Base-by-base conservation (phyloP, 1,140 invertebrate genomes). In the Platyura marginata region DNA sequence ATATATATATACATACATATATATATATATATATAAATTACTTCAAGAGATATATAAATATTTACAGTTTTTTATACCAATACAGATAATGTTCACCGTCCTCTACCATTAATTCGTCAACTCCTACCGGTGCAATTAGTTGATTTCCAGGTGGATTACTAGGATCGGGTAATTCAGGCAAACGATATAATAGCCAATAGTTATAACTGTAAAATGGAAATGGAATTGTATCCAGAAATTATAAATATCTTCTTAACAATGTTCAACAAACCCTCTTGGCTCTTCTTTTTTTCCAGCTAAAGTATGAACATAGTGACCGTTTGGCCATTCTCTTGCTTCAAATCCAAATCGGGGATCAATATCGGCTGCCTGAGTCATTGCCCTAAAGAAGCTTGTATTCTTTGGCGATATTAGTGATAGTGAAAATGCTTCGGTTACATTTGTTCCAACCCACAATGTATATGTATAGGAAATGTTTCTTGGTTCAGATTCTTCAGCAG, bases 11-110 rank as follows among this genome's bases (percentile, higher is more conserved):
- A n/a, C n/a, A n/a, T n/a, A n/a, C n/a, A n/a, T n/a, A n/a, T n/a
- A n/a, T n/a, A n/a, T n/a, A n/a, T n/a, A n/a, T n/a, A n/a, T n/a
- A n/a, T n/a, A n/a, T n/a, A n/a, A n/a, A n/a, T n/a, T n/a, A n/a
- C n/a, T n/a, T n/a, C n/a, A n/a, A n/a, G n/a, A n/a, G n/a, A n/a
- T n/a, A n/a, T n/a, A n/a, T n/a, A n/a, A 34, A 4, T 11, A 18
- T 18, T 82, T 81, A 89, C 55, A 89, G 70, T 61, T 86, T 86
- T 64, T 88, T 88, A 62, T 86, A 90, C 85, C 85, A 90, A 63
- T 87, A 89, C 9, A 88, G 70, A 57, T 84, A 85, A 55, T 84
- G 77, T 54, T 87, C 81, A 5, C 81, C 80, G 51, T 86, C 79
- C 61, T 81, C 76, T 10, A 86, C 80, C 47, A 80, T 67, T 45